These are phyloP conservation scores for Caenorhabditis becei DNA, from an alignment of 2,888 invertebrate species.

Conservation along the genomic window DNA sequence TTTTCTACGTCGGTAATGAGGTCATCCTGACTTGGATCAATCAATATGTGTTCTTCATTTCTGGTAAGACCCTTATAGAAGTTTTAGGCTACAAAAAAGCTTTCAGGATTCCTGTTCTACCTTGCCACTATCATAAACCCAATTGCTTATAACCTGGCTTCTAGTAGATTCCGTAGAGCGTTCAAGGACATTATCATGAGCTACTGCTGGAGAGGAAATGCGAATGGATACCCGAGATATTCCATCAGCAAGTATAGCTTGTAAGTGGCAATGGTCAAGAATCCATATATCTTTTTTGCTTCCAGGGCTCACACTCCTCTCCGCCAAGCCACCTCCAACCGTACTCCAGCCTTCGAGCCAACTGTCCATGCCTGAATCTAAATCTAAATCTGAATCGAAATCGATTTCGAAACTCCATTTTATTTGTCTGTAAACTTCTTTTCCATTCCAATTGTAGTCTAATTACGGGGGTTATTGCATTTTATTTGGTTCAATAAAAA, in stretches of 20 bases:
- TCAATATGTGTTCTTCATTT: conserved; percentile 73
- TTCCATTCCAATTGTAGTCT: conserved; percentile 10
- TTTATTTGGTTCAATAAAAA: conserved; percentile 12
- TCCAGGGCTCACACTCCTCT: conserved; percentile 54
- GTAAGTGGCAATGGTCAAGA: conserved; percentile 24
- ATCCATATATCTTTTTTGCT: conserved; percentile 5
- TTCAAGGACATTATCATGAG: conserved; percentile 69
- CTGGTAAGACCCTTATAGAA: conserved; percentile 65
- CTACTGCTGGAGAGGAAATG: conserved; percentile 34
- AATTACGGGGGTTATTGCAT: conserved; percentile 19
- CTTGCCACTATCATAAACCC: conserved; percentile 73
- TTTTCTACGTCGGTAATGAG: conserved; percentile 69
- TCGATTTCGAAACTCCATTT: too few relatives aligned
- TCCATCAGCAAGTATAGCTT: conserved; percentile 58
- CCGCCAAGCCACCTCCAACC: conserved; percentile 39
- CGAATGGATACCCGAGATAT: conserved; percentile 35
- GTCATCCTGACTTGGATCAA: conserved; percentile 60
- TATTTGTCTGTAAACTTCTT: background rate
- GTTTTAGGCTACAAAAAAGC: background rate
- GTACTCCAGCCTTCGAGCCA: conserved; percentile 22
- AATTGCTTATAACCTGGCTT: conserved; percentile 73
- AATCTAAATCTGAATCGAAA: background rate
- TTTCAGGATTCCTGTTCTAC: conserved; percentile 73
- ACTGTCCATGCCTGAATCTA: conserved; percentile 1
- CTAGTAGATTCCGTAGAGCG: conserved; percentile 70